Percentiles rank a stretch among this genome's conserved stretches.
Evolutionary conservation across 2,888 invertebrate genomes (phyloP).

Genomic region (Stegophylla sp.): DNA sequence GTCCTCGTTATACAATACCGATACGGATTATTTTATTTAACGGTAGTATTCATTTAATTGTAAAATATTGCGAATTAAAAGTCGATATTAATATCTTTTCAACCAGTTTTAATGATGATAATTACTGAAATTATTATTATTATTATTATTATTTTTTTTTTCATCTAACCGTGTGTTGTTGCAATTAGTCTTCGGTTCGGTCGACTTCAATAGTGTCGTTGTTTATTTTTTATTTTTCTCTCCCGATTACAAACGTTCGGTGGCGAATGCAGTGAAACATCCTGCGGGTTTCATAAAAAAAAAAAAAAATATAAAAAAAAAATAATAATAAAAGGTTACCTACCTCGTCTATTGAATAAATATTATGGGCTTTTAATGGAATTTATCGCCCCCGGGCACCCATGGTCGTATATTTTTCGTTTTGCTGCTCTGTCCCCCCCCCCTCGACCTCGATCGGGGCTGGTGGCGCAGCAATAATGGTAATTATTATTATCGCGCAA

Average conservation of each 20-base stretch:
- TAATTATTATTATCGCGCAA: conserved; percentile 57
- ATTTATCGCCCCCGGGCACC: conserved; percentile 38
- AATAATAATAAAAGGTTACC: not conserved
- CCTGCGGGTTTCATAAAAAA: conserved; percentile 13
- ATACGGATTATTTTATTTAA: too few relatives aligned
- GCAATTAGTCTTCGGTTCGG: conserved; percentile 3
- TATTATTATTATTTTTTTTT: too few relatives aligned
- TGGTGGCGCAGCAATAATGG: conserved; percentile 35
- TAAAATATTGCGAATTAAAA: too few relatives aligned
- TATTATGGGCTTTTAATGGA: conserved; percentile 42
- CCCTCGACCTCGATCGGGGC: too few relatives aligned
- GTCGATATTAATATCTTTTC: too few relatives aligned
- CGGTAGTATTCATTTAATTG: too few relatives aligned
- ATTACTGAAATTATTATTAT: too few relatives aligned
- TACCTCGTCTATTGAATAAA: conserved; percentile 30
- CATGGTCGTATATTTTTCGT: conserved; percentile 46
- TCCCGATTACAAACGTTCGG: conserved; percentile 8
- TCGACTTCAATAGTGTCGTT: conserved; percentile 5
- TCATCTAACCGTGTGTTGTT: not conserved
- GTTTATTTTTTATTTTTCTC: conserved; percentile 3
- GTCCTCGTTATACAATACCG: too few relatives aligned
- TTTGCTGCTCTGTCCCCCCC: not conserved
- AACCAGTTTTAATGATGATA: too few relatives aligned
- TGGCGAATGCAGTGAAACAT: conserved; percentile 11
- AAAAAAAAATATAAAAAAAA: not conserved